phyloP scores from a whole-genome alignment of 2,888 invertebrate genomes.

The Heliconius hortense region DNA sequence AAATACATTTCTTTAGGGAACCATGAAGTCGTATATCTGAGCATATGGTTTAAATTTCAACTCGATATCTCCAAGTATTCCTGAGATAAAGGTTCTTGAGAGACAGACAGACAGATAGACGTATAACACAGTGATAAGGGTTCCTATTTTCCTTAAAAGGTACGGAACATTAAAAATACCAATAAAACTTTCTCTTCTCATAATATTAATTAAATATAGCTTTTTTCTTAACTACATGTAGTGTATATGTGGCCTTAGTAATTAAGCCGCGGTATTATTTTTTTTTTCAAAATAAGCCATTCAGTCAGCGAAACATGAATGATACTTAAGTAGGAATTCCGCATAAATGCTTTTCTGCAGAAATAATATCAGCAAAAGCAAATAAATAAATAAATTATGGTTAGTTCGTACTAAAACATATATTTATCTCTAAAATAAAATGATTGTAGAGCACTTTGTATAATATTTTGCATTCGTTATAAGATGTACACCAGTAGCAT shows the following conservation, averaged over 20 bases:
- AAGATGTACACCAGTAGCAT: background rate
- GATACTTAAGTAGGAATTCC: constrained; percentile 23
- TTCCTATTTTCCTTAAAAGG: too few species aligned
- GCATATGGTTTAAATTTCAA: too few species aligned
- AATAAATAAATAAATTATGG: constrained; percentile 12
- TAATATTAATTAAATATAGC: background rate
- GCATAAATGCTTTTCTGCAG: constrained; percentile 26
- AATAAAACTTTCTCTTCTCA: too few species aligned
- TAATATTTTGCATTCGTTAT: background rate
- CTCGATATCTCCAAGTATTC: too few species aligned
- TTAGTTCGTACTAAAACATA: background rate
- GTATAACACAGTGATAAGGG: too few species aligned
- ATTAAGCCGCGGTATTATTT: constrained; percentile 25
- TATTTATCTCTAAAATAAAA: constrained; percentile 13
- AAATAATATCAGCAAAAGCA: constrained; percentile 17
- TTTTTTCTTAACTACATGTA: background rate
- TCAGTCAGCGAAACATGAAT: constrained; percentile 24
- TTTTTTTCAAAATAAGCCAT: constrained; percentile 27
- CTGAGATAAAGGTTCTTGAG: too few species aligned
- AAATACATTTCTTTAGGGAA: too few species aligned
- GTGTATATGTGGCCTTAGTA: constrained; percentile 20
- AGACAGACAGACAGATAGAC: too few species aligned
- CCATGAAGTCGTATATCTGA: too few species aligned
- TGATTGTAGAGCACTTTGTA: constrained; percentile 7
- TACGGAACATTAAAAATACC: too few species aligned